phyloP scores from a whole-genome alignment of 92 coral and sea anemone genomes.

The Epizoanthus rinbou region DNA sequence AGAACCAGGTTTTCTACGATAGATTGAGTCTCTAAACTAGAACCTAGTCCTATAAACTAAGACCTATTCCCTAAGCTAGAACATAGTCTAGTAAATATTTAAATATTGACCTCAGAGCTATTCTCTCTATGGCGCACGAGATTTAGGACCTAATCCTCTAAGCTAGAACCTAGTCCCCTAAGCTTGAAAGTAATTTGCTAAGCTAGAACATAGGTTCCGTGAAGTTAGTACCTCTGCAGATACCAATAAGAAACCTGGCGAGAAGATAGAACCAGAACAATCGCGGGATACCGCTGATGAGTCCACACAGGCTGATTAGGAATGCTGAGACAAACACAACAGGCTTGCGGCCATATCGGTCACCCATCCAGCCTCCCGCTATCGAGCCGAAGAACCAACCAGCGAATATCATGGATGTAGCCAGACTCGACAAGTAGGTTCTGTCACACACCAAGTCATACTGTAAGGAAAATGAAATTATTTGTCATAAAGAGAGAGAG shows the following conservation, averaged over 20 bases:
- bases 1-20: too few relatives aligned
- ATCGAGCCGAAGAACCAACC: constrained; percentile 85
- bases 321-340: constrained; percentile 67
- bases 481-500: background rate
- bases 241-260: constrained; percentile 73
- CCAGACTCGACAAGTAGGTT: constrained; percentile 74
- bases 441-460: constrained; percentile 87
- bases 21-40: too few relatives aligned
- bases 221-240: constrained; percentile 63
- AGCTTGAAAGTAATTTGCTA: background rate
- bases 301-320: constrained; percentile 54
- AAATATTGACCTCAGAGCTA: too few relatives aligned
- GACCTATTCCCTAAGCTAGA: too few relatives aligned
- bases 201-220: background rate
- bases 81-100: too few relatives aligned
- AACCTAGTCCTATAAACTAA: too few relatives aligned
- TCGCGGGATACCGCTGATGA: constrained; percentile 71
- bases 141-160: too few relatives aligned
- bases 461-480: constrained; percentile 40
- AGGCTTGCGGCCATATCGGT: constrained; percentile 76
- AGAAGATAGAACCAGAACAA: constrained; percentile 79
- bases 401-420: constrained; percentile 78
- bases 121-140: too few relatives aligned
- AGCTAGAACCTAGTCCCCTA: background rate
- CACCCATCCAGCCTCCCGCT: constrained; percentile 69